These are phyloP conservation scores for Neoseiulus cucumeris DNA, from an alignment of 1,140 invertebrate species.

Conservation along the genomic window DNA sequence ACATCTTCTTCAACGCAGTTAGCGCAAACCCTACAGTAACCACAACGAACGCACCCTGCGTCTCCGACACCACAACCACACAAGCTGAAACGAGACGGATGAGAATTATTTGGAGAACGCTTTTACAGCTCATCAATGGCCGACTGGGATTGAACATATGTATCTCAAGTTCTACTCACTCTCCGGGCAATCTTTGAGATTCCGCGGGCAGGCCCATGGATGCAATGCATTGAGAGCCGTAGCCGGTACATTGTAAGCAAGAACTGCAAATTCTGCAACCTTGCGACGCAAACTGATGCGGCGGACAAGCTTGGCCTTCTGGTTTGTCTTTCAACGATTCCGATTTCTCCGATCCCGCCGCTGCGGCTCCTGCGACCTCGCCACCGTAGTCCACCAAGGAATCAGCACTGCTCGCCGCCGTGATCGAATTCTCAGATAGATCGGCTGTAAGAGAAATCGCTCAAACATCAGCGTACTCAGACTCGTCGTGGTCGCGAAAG, in stretches of 20 bases:
- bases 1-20: conserved; percentile 41
- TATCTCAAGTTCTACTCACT: conserved; percentile 52
- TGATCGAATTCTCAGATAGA: background rate
- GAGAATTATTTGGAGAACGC: background rate
- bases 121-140: conserved; percentile 44
- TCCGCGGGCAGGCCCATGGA: background rate
- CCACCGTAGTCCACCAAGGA: background rate
- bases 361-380: background rate
- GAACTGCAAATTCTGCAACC: conserved; percentile 72
- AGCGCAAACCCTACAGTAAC: conserved; percentile 68
- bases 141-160: too few relatives aligned
- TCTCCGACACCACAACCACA: conserved; percentile 91
- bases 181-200: background rate
- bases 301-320: conserved; percentile 39
- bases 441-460: conserved; percentile 3
- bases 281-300: conserved; percentile 53
- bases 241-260: conserved; percentile 84
- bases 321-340: conserved; percentile 24
- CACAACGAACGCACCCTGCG: conserved; percentile 74
- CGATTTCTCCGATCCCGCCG: conserved; percentile 27
- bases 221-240: conserved; percentile 60
- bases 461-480: too few relatives aligned
- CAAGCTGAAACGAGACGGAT: conserved; percentile 35
- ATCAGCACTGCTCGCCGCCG: background rate
- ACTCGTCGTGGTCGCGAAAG: too few relatives aligned